These are phyloP conservation scores for Gallinago jamesoni DNA, from an alignment of 2,113 vertebrate species.

Conservation along the genomic window DNA sequence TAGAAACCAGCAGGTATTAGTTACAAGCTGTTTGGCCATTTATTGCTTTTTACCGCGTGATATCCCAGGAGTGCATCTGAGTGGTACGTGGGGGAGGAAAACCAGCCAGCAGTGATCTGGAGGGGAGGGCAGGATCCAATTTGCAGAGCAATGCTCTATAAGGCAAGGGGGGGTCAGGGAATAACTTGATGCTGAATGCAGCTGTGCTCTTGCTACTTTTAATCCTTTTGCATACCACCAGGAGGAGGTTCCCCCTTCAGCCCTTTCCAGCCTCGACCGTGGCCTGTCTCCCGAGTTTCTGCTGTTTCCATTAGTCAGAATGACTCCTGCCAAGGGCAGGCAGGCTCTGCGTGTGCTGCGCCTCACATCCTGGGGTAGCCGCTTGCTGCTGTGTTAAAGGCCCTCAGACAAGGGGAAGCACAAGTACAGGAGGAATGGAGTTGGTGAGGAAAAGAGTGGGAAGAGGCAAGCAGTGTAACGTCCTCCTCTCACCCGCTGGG, in stretches of 20 bases:
- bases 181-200: not conserved
- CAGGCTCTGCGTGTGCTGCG: not conserved
- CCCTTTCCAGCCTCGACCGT: not conserved
- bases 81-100: not conserved
- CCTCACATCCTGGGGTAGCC: accelerated
- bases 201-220: not conserved
- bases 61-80: not conserved
- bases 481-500: not conserved
- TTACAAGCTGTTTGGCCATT: not conserved
- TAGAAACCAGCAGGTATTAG: accelerated
- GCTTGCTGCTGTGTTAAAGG: not conserved
- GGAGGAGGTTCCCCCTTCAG: not conserved
- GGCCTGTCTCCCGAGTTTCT: not conserved
- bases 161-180: not conserved
- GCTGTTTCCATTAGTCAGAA: not conserved
- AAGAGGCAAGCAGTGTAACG: not conserved
- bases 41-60: not conserved
- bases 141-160: not conserved
- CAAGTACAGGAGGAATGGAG: not conserved
- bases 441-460: not conserved
- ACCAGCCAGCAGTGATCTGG: not conserved
- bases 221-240: not conserved
- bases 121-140: not conserved
- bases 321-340: not conserved
- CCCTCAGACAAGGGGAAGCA: not conserved